Evolutionary conservation across 2,797 vertebrate species (phyloP).

Genomic region (Thripadectes ignobilis): DNA sequence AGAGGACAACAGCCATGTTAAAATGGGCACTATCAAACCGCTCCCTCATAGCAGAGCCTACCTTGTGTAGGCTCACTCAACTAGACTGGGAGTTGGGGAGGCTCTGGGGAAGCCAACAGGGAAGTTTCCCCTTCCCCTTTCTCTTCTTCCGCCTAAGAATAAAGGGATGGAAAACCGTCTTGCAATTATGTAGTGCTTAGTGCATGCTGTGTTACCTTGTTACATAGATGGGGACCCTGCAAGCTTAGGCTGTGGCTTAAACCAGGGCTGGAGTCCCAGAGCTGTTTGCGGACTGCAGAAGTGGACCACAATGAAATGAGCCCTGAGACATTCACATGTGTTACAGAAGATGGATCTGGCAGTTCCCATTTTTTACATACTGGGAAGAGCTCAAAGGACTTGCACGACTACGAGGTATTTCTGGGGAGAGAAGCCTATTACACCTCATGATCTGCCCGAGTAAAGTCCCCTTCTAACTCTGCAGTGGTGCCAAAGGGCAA

Average conservation of each 20-base stretch:
- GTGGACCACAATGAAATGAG: rapidly evolving
- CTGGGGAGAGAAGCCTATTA: not conserved
- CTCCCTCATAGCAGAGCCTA: not conserved
- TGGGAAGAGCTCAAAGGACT: not conserved
- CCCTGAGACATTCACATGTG: rapidly evolving
- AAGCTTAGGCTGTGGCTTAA: rapidly evolving
- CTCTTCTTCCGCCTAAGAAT: rapidly evolving
- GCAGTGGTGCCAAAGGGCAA: rapidly evolving
- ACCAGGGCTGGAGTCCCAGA: not conserved
- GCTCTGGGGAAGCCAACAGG: rapidly evolving
- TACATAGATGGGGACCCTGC: rapidly evolving
- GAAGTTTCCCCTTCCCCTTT: not conserved
- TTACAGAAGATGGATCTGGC: not conserved
- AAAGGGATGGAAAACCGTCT: not conserved
- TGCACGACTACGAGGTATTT: not conserved
- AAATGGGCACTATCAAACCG: not conserved
- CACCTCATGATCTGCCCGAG: not conserved
- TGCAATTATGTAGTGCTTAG: not conserved
- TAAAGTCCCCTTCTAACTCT: not conserved
- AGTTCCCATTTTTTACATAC: not conserved
- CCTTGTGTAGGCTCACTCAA: not conserved
- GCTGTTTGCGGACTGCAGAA: not conserved
- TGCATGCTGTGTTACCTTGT: not conserved
- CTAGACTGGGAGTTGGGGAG: not conserved
- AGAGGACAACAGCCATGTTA: not conserved